A percentile compares a stretch with the other conserved stretches of the same genome.
These are phyloP conservation scores for Muschampia plurimacula DNA, from an alignment of 2,888 invertebrate genomes.

Conservation along the genomic window DNA sequence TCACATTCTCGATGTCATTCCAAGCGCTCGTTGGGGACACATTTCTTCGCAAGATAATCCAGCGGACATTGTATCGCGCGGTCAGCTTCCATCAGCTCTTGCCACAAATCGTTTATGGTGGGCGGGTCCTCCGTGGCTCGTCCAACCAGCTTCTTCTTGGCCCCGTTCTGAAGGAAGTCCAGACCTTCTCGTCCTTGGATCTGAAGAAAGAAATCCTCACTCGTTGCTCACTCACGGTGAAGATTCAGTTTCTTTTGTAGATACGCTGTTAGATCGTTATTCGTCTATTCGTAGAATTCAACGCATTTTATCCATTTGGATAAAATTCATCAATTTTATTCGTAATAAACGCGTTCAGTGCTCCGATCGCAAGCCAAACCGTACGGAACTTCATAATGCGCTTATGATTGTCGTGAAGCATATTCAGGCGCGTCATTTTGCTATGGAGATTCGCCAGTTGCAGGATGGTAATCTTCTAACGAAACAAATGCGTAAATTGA, in stretches of 20 bases:
- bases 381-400: background rate
- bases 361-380: background rate
- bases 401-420: background rate
- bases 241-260: background rate
- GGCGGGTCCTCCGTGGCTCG: background rate
- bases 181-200: background rate
- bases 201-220: constrained; percentile 1
- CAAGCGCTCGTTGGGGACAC: constrained; percentile 4
- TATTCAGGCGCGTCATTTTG: background rate
- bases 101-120: constrained; percentile 13
- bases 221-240: background rate
- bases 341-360: background rate
- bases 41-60: background rate
- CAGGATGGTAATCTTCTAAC: background rate
- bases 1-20: constrained; percentile 8
- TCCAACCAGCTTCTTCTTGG: background rate
- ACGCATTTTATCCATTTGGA: background rate
- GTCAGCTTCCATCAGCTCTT: constrained; percentile 12
- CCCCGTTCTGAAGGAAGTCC: constrained; percentile 11
- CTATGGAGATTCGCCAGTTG: background rate
- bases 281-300: background rate
- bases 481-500: constrained; percentile 10
- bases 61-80: background rate
- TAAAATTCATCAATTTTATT: background rate
- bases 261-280: constrained; percentile 6